phyloP scores from a whole-genome alignment of 2,113 vertebrate genomes.

The Psettodes erumei region DNA sequence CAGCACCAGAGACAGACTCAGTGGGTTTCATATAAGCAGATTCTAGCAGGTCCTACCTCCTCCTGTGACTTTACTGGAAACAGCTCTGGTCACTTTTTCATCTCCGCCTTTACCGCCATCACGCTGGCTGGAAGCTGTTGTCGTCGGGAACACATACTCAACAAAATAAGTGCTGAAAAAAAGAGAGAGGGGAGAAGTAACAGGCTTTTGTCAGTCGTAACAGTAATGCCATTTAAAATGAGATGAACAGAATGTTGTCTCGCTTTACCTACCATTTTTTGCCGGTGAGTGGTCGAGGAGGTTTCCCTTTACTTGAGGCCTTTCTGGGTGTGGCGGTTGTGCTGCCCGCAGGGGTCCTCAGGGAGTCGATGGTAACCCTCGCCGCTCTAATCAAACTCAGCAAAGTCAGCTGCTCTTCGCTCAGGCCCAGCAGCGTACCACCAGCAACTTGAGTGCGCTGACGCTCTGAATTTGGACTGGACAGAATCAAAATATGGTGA shows the following conservation, averaged over 20 bases:
- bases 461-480: conserved; percentile 52
- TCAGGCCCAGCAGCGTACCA: conserved; percentile 61
- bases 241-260: not conserved
- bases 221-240: not conserved
- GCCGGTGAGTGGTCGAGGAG: conserved; percentile 75
- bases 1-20: not conserved
- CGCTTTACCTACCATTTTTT: conserved; percentile 85
- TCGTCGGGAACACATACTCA: conserved; percentile 88
- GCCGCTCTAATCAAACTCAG: conserved; percentile 83
- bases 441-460: conserved; percentile 11
- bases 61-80: conserved; percentile 87
- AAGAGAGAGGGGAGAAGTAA: not conserved
- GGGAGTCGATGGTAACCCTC: conserved; percentile 85
- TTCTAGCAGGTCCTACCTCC: conserved; percentile 79
- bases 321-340: conserved; percentile 70
- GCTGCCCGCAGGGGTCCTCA: conserved; percentile 78
- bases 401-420: conserved; percentile 80
- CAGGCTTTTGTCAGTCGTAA: not conserved
- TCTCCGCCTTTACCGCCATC: conserved; percentile 67
- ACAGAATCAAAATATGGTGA: conserved; percentile 17
- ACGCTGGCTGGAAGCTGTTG: conserved; percentile 78
- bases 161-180: conserved; percentile 91
- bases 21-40: not conserved
- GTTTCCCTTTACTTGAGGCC: conserved; percentile 77
- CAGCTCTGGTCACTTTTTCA: conserved; percentile 83